A percentile compares a stretch with the other conserved stretches of the same genome.
These are phyloP conservation scores for Erythrocebus patas DNA, from an alignment of 2,113 vertebrate genomes.

Conservation along the genomic window DNA sequence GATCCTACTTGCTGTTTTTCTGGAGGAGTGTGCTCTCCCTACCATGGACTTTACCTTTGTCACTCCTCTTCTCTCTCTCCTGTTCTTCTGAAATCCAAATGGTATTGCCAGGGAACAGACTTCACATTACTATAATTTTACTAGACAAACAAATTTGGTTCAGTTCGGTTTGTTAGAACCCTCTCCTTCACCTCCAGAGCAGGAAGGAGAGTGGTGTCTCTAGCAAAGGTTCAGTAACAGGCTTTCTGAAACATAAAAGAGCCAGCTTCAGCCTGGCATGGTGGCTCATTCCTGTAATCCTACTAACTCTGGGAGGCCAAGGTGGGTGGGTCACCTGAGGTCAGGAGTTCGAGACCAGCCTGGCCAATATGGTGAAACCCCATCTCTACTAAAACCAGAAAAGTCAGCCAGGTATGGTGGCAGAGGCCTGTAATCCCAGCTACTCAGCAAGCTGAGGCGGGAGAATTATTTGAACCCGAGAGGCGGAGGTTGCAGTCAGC, in stretches of 20 bases:
- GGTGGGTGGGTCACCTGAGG: too few species aligned
- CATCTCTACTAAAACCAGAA: too few species aligned
- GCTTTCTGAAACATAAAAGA: neutral
- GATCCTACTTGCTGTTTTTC: neutral
- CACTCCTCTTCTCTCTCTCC: neutral
- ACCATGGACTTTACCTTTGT: neutral
- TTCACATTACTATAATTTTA: neutral
- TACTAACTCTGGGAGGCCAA: too few species aligned
- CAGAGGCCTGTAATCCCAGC: too few species aligned
- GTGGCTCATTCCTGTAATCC: too few species aligned
- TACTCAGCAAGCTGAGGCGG: too few species aligned
- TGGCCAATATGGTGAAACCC: too few species aligned
- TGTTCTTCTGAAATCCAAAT: neutral
- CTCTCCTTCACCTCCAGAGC: neutral
- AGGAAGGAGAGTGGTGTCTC: accelerated
- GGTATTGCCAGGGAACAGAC: accelerated
- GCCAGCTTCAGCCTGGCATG: too few species aligned
- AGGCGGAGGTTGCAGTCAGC: too few species aligned
- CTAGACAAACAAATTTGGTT: neutral
- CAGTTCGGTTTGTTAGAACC: neutral
- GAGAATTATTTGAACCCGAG: too few species aligned
- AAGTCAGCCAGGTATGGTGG: too few species aligned
- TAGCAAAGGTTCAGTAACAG: neutral
- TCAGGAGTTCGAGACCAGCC: too few species aligned
- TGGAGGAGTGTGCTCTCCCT: neutral